Base-by-base conservation (phyloP, 2,888 invertebrate species). In the Bhutanitis thaidina region DNA sequence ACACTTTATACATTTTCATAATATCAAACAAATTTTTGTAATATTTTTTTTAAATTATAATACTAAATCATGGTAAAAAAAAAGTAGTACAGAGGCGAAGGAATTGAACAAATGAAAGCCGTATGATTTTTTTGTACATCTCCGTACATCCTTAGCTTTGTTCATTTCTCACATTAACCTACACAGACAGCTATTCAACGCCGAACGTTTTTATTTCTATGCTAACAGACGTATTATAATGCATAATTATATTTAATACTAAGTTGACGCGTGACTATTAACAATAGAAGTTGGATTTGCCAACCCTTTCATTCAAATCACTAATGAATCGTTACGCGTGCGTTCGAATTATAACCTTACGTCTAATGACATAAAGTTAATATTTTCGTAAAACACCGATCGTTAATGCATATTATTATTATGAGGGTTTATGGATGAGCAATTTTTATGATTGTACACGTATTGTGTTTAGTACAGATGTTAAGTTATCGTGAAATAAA, bases 211-310 rank as follows among this genome's bases (percentile, higher is more conserved):
- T 52, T 43, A 52, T 81, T 77, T 77, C 78, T 80, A 80, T 80
- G 71, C 77, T 68, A 80, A 77, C 82, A 77, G 83, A 80, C 79
- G 78, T 75, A 80, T 30, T 30, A 30, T 78, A 79, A 84, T 83
- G 83, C 72, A 75, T 77, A 81, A 78, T 79, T 76, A 83, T 75
- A 65, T 78, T 74, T 80, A 80, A 77, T 80, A 77, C 73, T 71
- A 71, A 80, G 72, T 79, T 69, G 79, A 78, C 83, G 85, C 88
- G 88, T 89, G 88, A 87, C 87, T 79, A 66, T 78, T 71, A 76
- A 88, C 87, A 87, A 87, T 86, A 82, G 77, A 71, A 76, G 60
- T 77, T 74, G 85, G 88, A 88, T 89, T 88, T 88, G 88, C 87
- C 78, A 88, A 89, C 88, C 88, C 88, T 87, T 89, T 88, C 76